A percentile compares a stretch with the other conserved stretches of the same genome.
Conservation (phyloP, 2,797 vertebrate genomes). For the Babyrousa celebensis region DNA sequence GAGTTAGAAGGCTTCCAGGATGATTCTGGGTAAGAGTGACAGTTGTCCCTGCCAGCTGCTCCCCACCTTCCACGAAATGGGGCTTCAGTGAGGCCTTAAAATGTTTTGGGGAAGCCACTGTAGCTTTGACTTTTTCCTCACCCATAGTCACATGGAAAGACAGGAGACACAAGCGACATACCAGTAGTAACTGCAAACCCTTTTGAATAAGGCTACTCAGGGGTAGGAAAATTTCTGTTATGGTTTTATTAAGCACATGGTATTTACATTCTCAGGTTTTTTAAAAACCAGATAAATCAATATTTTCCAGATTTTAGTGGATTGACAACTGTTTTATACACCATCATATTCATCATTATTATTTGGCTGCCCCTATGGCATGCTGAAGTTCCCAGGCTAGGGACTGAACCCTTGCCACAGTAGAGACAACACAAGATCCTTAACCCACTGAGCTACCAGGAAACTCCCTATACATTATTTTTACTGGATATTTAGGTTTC, state of each 20-base stretch:
- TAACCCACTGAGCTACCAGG: too few relatives aligned
- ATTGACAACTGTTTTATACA: not conserved
- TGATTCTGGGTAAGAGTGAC: conserved; percentile 96
- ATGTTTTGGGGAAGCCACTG: not conserved
- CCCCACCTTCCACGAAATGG: not conserved
- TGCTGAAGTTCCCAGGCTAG: too few relatives aligned
- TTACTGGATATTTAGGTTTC: conserved; percentile 53
- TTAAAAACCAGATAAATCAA: conserved; percentile 21
- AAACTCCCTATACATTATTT: not conserved
- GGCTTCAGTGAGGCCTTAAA: not conserved
- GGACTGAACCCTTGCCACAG: too few relatives aligned
- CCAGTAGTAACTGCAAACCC: not conserved
- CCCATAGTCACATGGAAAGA: not conserved
- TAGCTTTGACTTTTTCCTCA: conserved; percentile 20
- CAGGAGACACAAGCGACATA: not conserved
- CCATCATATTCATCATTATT: too few relatives aligned
- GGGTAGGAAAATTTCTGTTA: not conserved
- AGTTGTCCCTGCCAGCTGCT: not conserved
- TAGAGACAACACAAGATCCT: too few relatives aligned
- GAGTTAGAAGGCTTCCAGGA: conserved; percentile 98
- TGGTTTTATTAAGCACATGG: conserved; percentile 40
- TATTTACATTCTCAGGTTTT: conserved; percentile 57
- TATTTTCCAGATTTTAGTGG: conserved; percentile 62
- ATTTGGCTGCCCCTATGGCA: too few relatives aligned
- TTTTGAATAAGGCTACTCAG: not conserved